Conservation (phyloP, 2,888 invertebrate species). For the Sphecodes monilicornis region DNA sequence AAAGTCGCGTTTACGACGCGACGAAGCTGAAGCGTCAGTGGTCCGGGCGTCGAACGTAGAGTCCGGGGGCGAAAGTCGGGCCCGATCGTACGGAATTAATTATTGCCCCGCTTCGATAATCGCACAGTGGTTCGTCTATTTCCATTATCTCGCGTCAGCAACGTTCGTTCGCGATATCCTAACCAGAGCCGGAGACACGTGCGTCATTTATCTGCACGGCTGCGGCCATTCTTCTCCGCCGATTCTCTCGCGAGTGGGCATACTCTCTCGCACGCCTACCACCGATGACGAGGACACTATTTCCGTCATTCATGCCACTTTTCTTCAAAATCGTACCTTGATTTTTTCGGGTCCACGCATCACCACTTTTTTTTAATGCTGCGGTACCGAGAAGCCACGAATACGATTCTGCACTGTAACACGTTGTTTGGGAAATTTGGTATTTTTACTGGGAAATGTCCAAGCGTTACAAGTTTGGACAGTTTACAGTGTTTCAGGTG, state of each 20-base stretch:
- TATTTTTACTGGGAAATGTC: too few relatives aligned
- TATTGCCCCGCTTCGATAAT: slow-evolving; percentile 29
- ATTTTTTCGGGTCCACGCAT: slow-evolving; percentile 3
- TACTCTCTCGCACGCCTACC: slow-evolving; percentile 33
- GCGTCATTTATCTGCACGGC: slow-evolving; percentile 36
- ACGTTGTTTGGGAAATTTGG: too few relatives aligned
- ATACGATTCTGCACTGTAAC: too few relatives aligned
- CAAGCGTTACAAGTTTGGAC: too few relatives aligned
- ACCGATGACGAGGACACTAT: slow-evolving; percentile 51
- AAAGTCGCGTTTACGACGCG: not conserved
- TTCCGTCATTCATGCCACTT: slow-evolving; percentile 28
- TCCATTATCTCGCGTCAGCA: slow-evolving; percentile 41
- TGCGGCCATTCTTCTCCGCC: not conserved
- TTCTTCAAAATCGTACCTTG: slow-evolving; percentile 5
- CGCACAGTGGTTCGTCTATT: slow-evolving; percentile 25
- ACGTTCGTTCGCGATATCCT: not conserved
- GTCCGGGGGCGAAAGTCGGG: slow-evolving; percentile 3
- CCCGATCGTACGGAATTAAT: slow-evolving; percentile 34
- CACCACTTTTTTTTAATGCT: not conserved
- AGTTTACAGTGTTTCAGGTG: too few relatives aligned
- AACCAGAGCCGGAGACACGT: not conserved
- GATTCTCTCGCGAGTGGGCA: slow-evolving; percentile 18
- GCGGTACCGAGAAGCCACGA: not conserved
- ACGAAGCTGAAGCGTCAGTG: not conserved
- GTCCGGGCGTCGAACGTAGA: not conserved